Evolutionary conservation across 2,113 vertebrate genomes (phyloP).

Genomic region (Chlamydotis undulata): DNA sequence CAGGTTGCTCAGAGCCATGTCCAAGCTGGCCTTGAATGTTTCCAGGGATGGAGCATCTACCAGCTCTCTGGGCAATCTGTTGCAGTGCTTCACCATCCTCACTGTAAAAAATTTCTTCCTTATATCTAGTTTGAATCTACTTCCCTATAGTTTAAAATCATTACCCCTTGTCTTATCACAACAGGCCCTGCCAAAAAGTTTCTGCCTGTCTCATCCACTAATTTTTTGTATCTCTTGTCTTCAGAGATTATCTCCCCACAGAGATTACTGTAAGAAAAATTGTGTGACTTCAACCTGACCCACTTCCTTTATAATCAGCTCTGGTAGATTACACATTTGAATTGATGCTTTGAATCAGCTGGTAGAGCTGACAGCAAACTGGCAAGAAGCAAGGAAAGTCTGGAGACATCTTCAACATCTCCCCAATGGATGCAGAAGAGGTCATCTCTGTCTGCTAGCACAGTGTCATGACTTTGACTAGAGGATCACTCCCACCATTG

Average conservation of each 20-base stretch:
- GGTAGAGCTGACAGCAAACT: background rate
- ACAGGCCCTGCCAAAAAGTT: no score
- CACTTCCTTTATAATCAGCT: background rate
- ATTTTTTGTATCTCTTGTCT: background rate
- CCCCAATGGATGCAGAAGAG: background rate
- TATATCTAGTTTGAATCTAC: no score
- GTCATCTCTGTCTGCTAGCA: background rate
- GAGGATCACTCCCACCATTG: background rate
- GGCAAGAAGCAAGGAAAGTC: background rate
- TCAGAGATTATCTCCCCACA: background rate
- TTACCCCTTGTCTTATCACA: no score
- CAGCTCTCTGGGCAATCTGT: no score
- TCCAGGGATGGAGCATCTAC: no score
- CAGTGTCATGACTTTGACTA: background rate
- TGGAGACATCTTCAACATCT: background rate
- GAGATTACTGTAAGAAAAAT: background rate
- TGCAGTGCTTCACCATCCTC: no score
- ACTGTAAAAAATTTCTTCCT: no score
- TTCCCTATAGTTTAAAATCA: no score
- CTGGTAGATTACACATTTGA: background rate
- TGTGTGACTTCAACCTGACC: background rate
- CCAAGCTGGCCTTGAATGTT: no score
- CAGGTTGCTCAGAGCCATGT: no score
- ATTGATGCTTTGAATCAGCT: background rate
- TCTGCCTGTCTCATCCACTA: background rate